These are phyloP conservation scores for Oncorhynchus mykiss DNA, from an alignment of 2,113 vertebrate genomes.

Conservation along the genomic window DNA sequence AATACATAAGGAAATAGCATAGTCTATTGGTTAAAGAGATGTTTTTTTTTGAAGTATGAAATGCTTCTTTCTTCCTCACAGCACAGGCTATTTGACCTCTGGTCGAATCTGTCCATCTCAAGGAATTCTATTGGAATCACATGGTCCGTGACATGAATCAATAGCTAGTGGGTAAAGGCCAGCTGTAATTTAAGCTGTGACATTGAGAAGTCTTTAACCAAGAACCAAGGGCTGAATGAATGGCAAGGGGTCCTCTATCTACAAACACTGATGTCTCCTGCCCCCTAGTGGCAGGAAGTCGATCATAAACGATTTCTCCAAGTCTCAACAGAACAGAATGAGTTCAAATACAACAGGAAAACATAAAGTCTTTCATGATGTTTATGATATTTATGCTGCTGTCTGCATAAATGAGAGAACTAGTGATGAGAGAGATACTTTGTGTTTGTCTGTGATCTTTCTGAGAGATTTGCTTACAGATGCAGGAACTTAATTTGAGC, in stretches of 20 bases:
- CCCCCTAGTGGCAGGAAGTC: constrained; percentile 54
- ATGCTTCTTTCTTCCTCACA: neutral
- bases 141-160: constrained; percentile 46
- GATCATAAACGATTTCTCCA: too few species aligned
- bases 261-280: constrained; percentile 42
- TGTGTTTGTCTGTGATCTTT: too few species aligned
- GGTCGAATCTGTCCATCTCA: constrained; percentile 9
- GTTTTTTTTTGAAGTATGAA: neutral
- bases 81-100: neutral
- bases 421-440: too few species aligned
- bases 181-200: constrained; percentile 57
- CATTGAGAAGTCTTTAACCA: constrained; percentile 44
- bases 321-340: too few species aligned
- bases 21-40: neutral
- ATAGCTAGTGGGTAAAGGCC: constrained; percentile 45
- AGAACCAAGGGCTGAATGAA: constrained; percentile 31
- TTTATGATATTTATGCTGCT: too few species aligned
- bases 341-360: too few species aligned
- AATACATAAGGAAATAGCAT: neutral
- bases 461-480: too few species aligned
- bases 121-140: constrained; percentile 39
- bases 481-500: too few species aligned
- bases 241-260: neutral
- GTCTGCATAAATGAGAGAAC: too few species aligned
- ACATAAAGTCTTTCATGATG: too few species aligned